Base-by-base conservation (phyloP, 2,113 vertebrate genomes). In the Nesospiza acunhae region DNA sequence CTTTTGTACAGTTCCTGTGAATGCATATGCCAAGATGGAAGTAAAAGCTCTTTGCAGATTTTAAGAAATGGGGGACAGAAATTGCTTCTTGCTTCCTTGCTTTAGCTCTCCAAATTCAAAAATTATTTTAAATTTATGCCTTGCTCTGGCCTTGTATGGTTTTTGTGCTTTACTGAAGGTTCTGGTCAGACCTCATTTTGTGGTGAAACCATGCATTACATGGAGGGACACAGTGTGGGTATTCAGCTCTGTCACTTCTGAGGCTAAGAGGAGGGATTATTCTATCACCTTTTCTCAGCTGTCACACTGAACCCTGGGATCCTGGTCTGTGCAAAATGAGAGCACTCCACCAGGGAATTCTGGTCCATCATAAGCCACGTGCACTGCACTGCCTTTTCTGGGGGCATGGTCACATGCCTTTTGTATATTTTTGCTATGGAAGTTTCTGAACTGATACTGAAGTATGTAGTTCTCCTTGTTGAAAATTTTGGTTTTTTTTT, bases 131-230 rank as follows among this genome's bases (percentile, higher is more conserved):
- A 75, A 47, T 6, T 9, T 53, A 35, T 42, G 46, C n/a, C 9
- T 73, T 83, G 7, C 18, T 44, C 56, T 83, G 27, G 11, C 53
- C 76, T 76, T 69, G 7, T 58, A 2, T 50, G 33, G 7, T 8
- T 37, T 80, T 46, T 62, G 9, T 70, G 27, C 28, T 15, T 23
- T 18, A 18, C 18, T 69, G 41, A 14, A 46, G 10, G 11, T 62
- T 77, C 26, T 56, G 26, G 11, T 55, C 17, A 13, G 20, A 46
- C 16, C 31, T 6, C 14, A 6, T 27, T 72, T 60, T 58, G 5
- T 49, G 23, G 26, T 26, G 19, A 62, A 41, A 15, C 8, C 9
- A 2, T 59, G 22, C 3, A 0, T 76, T 56, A 52, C 0, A 0
- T n/a, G 52, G 33, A 68, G 77, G 24, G 31, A 28, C 42, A 15